Percentiles rank a stretch among this genome's conserved stretches.
phyloP scores from a whole-genome alignment of 2,797 vertebrate species.

The Gorsachius magnificus region DNA sequence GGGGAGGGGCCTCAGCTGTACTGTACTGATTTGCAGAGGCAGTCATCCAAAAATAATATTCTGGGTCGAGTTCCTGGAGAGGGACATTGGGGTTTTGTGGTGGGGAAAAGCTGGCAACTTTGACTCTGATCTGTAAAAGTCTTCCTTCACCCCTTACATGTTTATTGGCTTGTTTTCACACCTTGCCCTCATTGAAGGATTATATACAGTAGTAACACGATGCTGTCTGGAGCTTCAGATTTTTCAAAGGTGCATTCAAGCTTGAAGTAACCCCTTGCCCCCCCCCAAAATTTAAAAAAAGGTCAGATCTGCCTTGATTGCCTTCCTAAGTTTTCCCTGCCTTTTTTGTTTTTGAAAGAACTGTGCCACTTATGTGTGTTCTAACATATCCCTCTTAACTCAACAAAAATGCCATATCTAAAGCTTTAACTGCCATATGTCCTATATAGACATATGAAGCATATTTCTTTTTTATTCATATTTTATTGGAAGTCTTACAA shows the following conservation, averaged over 20 bases:
- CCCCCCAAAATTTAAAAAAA: not conserved
- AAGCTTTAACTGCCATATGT: conserved; percentile 41
- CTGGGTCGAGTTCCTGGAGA: conserved; percentile 68
- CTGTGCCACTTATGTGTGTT: not conserved
- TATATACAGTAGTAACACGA: not conserved
- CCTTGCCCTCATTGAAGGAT: conserved; percentile 37
- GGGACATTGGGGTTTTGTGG: conserved; percentile 69
- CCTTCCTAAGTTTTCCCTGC: not conserved
- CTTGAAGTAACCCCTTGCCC: not conserved
- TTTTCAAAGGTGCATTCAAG: conserved; percentile 3
- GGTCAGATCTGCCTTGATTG: not conserved
- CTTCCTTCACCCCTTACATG: conserved; percentile 43
- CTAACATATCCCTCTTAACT: conserved; percentile 26
- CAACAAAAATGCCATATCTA: conserved; percentile 31
- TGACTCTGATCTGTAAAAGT: conserved; percentile 57
- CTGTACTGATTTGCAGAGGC: conserved; percentile 45
- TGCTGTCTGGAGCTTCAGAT: not conserved
- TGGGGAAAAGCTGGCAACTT: conserved; percentile 48
- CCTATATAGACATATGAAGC: conserved; percentile 42
- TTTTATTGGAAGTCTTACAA: conserved; percentile 70
- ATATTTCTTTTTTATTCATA: conserved; percentile 59
- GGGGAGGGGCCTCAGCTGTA: not conserved
- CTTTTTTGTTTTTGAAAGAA: conserved; percentile 5
- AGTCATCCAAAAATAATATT: conserved; percentile 62
- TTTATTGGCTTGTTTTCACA: conserved; percentile 58